phyloP scores from a whole-genome alignment of 2,113 vertebrate species.

The Rhinoptilus africanus region DNA sequence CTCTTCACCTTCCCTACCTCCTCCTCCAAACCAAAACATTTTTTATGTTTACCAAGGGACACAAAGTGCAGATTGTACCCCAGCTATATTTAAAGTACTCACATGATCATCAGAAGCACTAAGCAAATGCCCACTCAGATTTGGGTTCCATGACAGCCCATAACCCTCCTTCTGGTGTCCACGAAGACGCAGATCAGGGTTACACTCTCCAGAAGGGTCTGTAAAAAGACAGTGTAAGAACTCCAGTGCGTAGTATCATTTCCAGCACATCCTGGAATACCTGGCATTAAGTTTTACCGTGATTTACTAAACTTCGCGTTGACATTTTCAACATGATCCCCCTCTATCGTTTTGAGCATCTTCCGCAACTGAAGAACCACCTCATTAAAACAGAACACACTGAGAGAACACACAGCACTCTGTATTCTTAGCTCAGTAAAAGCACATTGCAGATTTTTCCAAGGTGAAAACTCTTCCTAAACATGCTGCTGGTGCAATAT shows the following conservation, averaged over 20 bases:
- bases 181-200: constrained; percentile 91
- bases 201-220: constrained; percentile 98
- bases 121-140: constrained; percentile 93
- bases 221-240: background rate
- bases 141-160: constrained; percentile 97
- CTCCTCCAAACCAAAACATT: background rate
- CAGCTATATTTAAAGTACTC: constrained; percentile 16
- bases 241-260: background rate
- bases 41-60: background rate
- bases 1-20: background rate
- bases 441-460: background rate
- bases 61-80: fast-evolving
- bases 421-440: background rate
- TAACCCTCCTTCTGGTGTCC: constrained; percentile 99
- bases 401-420: background rate
- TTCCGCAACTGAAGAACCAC: background rate
- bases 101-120: constrained; percentile 98
- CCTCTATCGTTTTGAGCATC: background rate
- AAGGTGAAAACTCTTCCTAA: background rate
- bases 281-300: background rate
- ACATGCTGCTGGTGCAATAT: background rate
- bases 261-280: background rate
- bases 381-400: background rate
- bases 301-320: background rate
- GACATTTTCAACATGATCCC: background rate